A percentile compares a stretch with the other conserved stretches of the same genome.
phyloP scores from a whole-genome alignment of 2,797 vertebrate genomes.

The Clarias fuscus region DNA sequence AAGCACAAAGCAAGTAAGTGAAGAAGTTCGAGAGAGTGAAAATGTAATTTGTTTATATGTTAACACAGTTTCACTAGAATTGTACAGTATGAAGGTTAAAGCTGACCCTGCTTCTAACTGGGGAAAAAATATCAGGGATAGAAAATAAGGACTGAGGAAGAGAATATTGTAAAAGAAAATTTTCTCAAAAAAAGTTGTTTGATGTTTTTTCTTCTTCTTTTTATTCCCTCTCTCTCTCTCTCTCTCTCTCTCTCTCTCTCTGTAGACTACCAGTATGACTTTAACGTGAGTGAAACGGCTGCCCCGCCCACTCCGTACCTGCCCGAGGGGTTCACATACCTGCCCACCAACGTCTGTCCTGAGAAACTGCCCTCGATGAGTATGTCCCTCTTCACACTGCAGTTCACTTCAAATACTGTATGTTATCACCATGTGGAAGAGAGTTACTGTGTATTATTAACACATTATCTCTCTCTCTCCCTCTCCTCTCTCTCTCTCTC shows the following conservation, averaged over 20 bases:
- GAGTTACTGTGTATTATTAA: background rate
- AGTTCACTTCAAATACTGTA: background rate
- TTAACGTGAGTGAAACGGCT: slow-evolving; percentile 87
- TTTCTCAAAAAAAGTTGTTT: background rate
- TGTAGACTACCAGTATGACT: slow-evolving; percentile 87
- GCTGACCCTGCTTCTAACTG: background rate
- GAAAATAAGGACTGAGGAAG: background rate
- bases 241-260: background rate
- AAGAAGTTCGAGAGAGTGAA: no score
- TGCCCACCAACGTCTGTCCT: slow-evolving; percentile 85
- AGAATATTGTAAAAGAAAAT: no score
- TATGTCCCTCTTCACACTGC: slow-evolving; percentile 67
- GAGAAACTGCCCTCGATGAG: slow-evolving; percentile 94
- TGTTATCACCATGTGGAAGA: background rate
- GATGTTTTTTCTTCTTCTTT: background rate
- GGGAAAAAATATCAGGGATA: background rate
- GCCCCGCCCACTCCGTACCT: slow-evolving; percentile 88
- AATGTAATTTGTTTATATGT: no score
- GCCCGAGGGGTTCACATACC: slow-evolving; percentile 90
- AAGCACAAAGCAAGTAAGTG: no score
- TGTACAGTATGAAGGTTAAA: no score
- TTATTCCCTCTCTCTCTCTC: slow-evolving; percentile 20
- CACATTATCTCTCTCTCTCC: background rate
- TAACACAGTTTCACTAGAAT: no score
- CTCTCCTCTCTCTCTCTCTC: background rate